phyloP scores from a whole-genome alignment of 2,113 vertebrate genomes.

The Cinclus mexicanus region DNA sequence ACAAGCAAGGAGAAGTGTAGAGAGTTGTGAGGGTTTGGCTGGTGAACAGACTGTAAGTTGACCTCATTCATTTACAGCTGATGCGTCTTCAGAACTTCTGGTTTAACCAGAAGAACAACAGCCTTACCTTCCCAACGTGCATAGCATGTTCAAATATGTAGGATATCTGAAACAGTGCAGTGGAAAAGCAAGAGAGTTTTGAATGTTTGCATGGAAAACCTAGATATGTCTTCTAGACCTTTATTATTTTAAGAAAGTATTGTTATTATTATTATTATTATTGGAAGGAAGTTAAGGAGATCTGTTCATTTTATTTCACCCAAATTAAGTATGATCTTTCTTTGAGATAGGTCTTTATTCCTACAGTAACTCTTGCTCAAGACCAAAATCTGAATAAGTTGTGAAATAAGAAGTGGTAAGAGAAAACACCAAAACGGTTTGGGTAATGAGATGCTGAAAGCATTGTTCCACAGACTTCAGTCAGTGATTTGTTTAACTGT shows the following conservation, averaged over 20 bases:
- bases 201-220: neutral
- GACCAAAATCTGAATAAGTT: neutral
- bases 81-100: neutral
- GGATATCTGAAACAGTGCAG: neutral
- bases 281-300: neutral
- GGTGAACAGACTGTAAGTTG: neutral
- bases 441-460: neutral
- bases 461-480: neutral
- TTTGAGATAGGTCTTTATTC: neutral
- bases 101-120: neutral
- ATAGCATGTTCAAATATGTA: neutral
- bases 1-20: neutral
- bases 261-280: neutral
- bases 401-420: neutral
- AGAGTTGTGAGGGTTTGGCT: neutral
- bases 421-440: fast-evolving
- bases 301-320: neutral
- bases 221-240: neutral
- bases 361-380: neutral
- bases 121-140: neutral
- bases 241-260: neutral
- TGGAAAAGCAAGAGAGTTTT: neutral
- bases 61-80: neutral
- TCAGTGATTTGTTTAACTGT: neutral
- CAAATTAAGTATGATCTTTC: neutral